These are phyloP conservation scores for Halocaridina rubra DNA, from an alignment of 2,888 invertebrate genomes.

Conservation along the genomic window DNA sequence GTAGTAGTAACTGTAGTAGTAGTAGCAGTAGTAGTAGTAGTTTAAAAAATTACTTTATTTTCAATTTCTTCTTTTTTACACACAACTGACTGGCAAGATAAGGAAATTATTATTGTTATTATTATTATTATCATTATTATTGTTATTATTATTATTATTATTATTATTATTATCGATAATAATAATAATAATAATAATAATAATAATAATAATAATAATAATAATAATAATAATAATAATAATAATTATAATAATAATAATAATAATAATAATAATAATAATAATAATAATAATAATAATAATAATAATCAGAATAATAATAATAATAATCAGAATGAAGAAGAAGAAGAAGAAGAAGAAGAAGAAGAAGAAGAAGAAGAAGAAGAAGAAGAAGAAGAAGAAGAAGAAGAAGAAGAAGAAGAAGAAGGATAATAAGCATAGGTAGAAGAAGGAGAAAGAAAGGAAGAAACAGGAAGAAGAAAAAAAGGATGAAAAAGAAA, in stretches of 20 bases:
- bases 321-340: not conserved
- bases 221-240: not conserved
- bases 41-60: no score
- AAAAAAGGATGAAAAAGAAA: no score
- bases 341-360: not conserved
- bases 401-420: not conserved
- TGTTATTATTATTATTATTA: not conserved
- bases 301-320: not conserved
- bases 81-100: no score
- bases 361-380: not conserved
- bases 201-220: not conserved
- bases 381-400: not conserved
- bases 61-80: no score
- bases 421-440: not conserved
- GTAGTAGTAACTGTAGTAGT: no score
- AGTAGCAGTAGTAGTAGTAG: no score
- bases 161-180: not conserved
- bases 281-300: not conserved
- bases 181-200: not conserved
- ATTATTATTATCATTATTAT: no score
- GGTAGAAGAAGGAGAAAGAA: no score
- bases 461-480: not conserved
- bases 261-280: not conserved
- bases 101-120: no score
- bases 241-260: not conserved